These are phyloP conservation scores for Papilio aristodemus DNA, from an alignment of 1,140 invertebrate species.

Conservation along the genomic window DNA sequence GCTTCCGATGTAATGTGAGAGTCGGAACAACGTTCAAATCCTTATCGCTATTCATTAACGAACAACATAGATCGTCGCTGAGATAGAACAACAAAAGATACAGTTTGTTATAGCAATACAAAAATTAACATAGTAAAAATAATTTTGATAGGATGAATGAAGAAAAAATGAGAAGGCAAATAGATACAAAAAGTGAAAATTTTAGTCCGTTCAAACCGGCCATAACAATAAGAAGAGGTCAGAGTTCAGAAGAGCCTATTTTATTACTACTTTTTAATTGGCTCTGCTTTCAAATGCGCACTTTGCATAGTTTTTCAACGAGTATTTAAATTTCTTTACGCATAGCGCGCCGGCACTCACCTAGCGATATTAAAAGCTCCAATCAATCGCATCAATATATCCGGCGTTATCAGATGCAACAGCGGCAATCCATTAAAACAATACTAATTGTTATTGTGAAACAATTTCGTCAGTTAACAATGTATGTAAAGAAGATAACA, in stretches of 20 bases:
- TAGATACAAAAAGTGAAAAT: too few species aligned
- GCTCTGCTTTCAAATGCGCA: neutral
- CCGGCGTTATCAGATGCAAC: slow-evolving; percentile 16
- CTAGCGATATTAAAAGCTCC: slow-evolving; percentile 5
- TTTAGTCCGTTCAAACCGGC: too few species aligned
- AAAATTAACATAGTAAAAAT: too few species aligned
- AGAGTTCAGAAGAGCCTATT: neutral
- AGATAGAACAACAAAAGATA: slow-evolving; percentile 1
- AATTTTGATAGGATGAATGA: too few species aligned
- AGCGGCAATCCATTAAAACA: slow-evolving; percentile 23
- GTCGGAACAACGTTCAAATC: slow-evolving; percentile 13
- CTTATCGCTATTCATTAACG: slow-evolving; percentile 17
- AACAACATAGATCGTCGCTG: neutral
- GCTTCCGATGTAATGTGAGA: slow-evolving; percentile 15
- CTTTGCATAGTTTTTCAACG: neutral
- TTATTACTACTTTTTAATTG: slow-evolving; percentile 3
- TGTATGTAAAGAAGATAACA: too few species aligned
- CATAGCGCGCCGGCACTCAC: neutral
- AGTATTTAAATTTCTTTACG: slow-evolving; percentile 7
- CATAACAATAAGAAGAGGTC: too few species aligned
- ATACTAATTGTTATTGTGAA: slow-evolving; percentile 10
- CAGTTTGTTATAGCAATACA: too few species aligned
- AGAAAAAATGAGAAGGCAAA: too few species aligned
- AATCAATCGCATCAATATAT: slow-evolving; percentile 24
- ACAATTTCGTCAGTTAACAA: too few species aligned